Evolutionary conservation across 2,797 vertebrate genomes (phyloP).

Genomic region (Myotis vivesi): DNA sequence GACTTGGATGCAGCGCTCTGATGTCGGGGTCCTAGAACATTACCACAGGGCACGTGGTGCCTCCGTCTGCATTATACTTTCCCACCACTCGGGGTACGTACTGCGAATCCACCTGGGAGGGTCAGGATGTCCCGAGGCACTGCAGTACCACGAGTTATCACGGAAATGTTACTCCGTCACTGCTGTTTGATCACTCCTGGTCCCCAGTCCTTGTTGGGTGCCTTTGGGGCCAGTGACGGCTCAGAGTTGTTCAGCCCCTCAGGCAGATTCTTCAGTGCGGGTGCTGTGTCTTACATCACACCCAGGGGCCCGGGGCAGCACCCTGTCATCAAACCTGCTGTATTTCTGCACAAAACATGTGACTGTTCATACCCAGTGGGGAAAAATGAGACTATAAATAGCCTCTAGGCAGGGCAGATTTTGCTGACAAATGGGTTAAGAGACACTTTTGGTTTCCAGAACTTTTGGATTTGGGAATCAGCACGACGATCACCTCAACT

Average conservation of each 20-base stretch:
- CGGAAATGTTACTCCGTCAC: neutral
- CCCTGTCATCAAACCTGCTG: neutral
- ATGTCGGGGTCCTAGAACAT: neutral
- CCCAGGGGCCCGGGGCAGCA: neutral
- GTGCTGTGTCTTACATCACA: rapidly evolving
- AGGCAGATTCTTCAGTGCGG: neutral
- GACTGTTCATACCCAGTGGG: neutral
- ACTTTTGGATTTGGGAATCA: neutral
- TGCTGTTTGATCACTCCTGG: neutral
- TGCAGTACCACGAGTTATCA: rapidly evolving
- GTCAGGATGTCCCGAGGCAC: neutral
- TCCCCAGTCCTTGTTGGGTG: neutral
- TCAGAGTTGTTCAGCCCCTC: neutral
- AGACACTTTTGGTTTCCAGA: neutral
- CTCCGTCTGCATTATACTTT: neutral
- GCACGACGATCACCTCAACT: rapidly evolving
- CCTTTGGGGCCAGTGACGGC: neutral
- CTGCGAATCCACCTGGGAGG: neutral
- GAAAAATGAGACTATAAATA: neutral
- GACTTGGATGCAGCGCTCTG: neutral
- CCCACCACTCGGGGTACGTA: rapidly evolving
- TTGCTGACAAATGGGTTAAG: neutral
- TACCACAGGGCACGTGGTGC: rapidly evolving
- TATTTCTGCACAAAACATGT: neutral
- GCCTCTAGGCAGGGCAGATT: neutral